Base-by-base conservation (phyloP, 2,797 vertebrate genomes). In the Phoeniculus purpureus region DNA sequence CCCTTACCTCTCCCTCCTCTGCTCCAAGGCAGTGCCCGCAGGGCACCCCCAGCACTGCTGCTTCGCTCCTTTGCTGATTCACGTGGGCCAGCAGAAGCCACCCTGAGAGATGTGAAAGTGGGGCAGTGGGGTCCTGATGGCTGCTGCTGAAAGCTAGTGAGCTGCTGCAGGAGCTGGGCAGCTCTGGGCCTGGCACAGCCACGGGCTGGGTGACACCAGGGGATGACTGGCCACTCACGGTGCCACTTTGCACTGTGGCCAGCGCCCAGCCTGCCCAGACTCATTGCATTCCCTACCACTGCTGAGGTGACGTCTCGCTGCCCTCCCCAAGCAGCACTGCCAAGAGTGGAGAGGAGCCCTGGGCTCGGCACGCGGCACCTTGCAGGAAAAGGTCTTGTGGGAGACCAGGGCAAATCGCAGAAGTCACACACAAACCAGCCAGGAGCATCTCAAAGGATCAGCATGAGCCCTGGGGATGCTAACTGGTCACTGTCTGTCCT, bases 91-190 rank as follows among this genome's bases (percentile, higher is more conserved):
- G 51, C 66, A 80, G 31, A 56, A 60, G 80, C 3, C 21, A 67
- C 15, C 27, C 43, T 60, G 26, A 7, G 3, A 90, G 86, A 89
- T 67, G 85, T 47, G 84, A 90, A 92, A 89, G 55, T 48, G 70
- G 86, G 8, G 6, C 87, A 81, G 40, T 52, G 56, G 80, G 95
- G 94, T 91, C 62, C 55, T 94, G 92, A 94, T 74, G 78, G 62
- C 54, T 91, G 89, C 92, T 95, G 93, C 91, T 93, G 91, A 90
- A 93, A 94, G 82, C 61, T 92, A 95, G 95, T 82, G 93, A 95
- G 85, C 80, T 29, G 1, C 88, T 8, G 4, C 82, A 67, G 70
- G 81, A 81, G 68, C 58, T 81, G 64, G 79, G 75, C 48, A 59
- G 32, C 84, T 83, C 27, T 48, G 72, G 22, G 45, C 77, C 48